Evolutionary conservation across 2,797 vertebrate species (phyloP), one percentile per base, ranked within the genome.

Genomic region (Coccyzus lansbergi): DNA sequence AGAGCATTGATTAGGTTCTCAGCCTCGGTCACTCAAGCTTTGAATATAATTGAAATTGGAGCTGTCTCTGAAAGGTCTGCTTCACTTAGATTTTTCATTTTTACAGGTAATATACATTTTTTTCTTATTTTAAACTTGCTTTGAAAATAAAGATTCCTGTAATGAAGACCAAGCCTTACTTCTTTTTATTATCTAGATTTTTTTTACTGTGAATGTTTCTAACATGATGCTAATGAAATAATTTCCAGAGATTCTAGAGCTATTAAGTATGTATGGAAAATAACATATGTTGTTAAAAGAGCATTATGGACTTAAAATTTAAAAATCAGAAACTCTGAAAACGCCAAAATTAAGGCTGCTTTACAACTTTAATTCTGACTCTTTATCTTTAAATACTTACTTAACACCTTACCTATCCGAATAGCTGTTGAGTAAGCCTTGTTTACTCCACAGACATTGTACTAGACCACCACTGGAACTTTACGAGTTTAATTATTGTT

Each of bases 101-200:
- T 42, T 9, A 71, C 22, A 8, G 3, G 4, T 48, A 48, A n/a
- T 58, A 76, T 8, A 17, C 0, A 2, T 0, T 20, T 64, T 64
- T 63, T 71, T n/a, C 13, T 44, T 62, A 46, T 55, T 24, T 64
- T 74, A 42, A 52, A 21, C 67, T 58, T 44, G 2, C 12, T 76
- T 29, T 65, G 34, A 59, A 82, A 51, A 34, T 3, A 84, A 48
- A 46, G 4, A 42, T 52, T 76, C 17, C 12, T 46, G 2, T 67
- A 77, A 82, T 48, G 34, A 64, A 74, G 22, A 7, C 4, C 10
- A 68, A 82, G 10, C 1, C 38, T 63, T 56, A 34, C 12, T 25
- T 71, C 25, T 68, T 76, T 38, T 70, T 55, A 29, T 78, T 67
- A 3, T n/a, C 31, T 33, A 21, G 29, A 48, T 34, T 70, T 10